Evolutionary conservation across 2,797 vertebrate genomes (phyloP).

Genomic region (Gambelia wislizenii): DNA sequence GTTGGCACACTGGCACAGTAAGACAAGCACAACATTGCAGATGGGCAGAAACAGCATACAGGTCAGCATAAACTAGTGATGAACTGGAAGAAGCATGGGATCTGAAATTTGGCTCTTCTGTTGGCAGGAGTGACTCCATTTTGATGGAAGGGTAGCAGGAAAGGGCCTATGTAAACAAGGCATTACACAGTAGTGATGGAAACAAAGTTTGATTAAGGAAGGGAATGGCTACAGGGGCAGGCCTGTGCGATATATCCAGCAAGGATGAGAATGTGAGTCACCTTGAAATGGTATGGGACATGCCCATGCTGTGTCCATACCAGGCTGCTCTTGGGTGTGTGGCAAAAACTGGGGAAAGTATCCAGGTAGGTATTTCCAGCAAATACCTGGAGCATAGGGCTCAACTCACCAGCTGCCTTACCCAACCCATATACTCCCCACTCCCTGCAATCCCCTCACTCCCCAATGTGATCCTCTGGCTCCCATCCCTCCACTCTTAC

Average conservation of each 20-base stretch:
- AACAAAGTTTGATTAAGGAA: background rate
- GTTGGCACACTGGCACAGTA: background rate
- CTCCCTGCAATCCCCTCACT: background rate
- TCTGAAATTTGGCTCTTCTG: background rate
- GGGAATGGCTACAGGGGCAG: background rate
- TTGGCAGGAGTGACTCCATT: background rate
- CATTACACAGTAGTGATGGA: background rate
- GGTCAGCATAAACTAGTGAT: background rate
- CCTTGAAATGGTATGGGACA: background rate
- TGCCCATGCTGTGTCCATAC: background rate
- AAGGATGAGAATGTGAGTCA: background rate
- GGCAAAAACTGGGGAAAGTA: background rate
- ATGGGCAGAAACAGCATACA: background rate
- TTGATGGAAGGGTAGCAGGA: background rate
- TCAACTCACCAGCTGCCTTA: conserved; percentile 11
- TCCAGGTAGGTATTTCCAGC: background rate
- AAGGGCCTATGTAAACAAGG: background rate
- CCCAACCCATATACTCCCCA: background rate
- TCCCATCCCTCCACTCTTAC: conserved; percentile 72
- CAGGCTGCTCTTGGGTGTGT: background rate
- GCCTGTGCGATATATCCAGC: background rate
- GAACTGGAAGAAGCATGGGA: no score
- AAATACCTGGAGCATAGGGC: background rate
- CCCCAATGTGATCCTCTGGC: background rate
- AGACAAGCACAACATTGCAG: background rate